Evolutionary conservation across 2,888 invertebrate genomes (phyloP), one percentile per base, ranked within the genome.

Genomic region (Drosophila koepferae): DNA sequence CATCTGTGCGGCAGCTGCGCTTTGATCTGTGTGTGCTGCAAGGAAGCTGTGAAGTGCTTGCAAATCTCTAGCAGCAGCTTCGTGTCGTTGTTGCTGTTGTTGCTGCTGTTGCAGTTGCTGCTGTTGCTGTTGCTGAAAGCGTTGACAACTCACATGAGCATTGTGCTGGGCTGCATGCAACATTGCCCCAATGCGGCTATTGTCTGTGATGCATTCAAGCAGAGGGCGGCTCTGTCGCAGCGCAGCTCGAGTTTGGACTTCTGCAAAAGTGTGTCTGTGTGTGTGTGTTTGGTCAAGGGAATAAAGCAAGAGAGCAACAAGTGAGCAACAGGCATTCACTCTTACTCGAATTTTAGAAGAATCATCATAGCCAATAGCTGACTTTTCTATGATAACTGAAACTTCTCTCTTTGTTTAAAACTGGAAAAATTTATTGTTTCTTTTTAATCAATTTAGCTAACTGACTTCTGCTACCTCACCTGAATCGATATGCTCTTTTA

Each of bases 91-190:
- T 10, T 51, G 63, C 51, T 59, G 66, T 48, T 65, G 66, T 23
- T 54, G 63, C 55, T 34, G 58, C n/a, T 74, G 69, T 49, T 28
- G 77, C 71, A 20, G 20, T 3, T 23, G 20, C 2, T 20, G 20
- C 20, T 20, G 62, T 54, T 31, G 58, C n/a, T 74, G 69, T 49
- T 28, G 77, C 71, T 69, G 70, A 38, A 70, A 81, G 87, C 89
- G 84, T 83, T 90, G 90, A 90, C 85, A 90, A 86, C 78, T 89
- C 87, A 81, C 89, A 81, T 89, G 77, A 81, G 90, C 89, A 90
- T 86, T 86, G 84, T 77, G 60, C 63, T 43, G 56, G 23, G 63
- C 51, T 72, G 72, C 77, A 77, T 71, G 72, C 72, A 63, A 66
- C 66, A 74, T 55, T 67, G 59, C 53, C 53, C 55, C 73, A 62